Base-by-base conservation (phyloP, 2,888 invertebrate genomes). In the Drosophila birchii region DNA sequence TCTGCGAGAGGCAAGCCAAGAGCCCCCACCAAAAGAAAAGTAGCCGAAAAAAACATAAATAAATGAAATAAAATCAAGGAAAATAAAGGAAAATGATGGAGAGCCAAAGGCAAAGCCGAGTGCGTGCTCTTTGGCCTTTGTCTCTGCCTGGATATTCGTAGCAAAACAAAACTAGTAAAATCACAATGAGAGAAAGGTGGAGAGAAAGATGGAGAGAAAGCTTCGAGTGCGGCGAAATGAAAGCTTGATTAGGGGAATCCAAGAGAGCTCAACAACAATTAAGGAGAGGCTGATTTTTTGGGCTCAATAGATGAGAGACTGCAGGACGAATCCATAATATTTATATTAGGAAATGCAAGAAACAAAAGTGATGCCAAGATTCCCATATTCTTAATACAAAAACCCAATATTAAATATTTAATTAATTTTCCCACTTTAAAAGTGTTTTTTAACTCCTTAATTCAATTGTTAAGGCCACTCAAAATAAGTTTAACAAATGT, bases 121-220 rank as follows among this genome's bases (percentile, higher is more conserved):
- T 78, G 80, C 58, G 68, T 82, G 77, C 55, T 61, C 70, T 68
- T 75, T 57, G 38, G 72, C 49, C 62, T 72, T 77, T 76, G 72
- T 72, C 76, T 79, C 77, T 9, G 41, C 36, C 64, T 66, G 49
- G 73, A 86, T 75, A 83, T 88, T 78, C 81, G 85, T 79, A 86
- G 84, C 85, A 88, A 86, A 86, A 86, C 85, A 86, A 86, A 83
- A 76, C 64, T 45, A 26, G 55, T 29, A 69, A 75, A 75, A 54
- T 54, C 34, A 11, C 55, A 56, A 49, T 47, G 18, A 58, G 11
- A 34, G 20, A 60, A 26, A 26, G 26, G 5, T 26, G 26, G 39
- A 45, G 32, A 49, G 20, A 51, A 36, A 53, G 34, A 53, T 23
- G 51, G 9, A 36, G 43, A 18, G 45, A 57, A 55, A 57, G 32